Evolutionary conservation across 2,888 invertebrate genomes (phyloP).

Genomic region (Lasius platythorax): DNA sequence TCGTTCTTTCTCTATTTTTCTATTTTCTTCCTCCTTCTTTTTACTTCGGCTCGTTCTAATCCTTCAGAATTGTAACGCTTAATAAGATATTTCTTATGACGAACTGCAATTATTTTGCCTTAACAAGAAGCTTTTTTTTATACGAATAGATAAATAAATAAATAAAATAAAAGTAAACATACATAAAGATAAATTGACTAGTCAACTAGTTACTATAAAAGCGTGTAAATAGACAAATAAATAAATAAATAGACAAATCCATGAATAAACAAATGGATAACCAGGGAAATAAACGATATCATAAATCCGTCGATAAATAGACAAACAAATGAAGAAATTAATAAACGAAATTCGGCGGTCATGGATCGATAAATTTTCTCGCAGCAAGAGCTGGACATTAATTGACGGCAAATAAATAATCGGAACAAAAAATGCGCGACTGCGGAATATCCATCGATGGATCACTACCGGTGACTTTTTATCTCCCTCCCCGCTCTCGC

Average conservation of each 20-base stretch:
- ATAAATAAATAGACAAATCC: constrained; percentile 31
- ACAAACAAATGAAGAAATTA: constrained; percentile 32
- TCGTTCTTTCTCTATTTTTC: neutral
- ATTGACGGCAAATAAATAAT: constrained; percentile 54
- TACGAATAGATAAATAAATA: neutral
- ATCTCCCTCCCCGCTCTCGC: neutral
- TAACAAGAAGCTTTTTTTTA: neutral
- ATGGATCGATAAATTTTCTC: constrained; percentile 43
- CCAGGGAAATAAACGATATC: constrained; percentile 20
- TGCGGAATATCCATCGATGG: constrained; percentile 30
- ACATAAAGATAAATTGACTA: neutral
- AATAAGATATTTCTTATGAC: neutral
- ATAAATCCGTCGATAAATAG: constrained; percentile 39
- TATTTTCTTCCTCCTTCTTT: neutral
- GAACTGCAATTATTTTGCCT: neutral
- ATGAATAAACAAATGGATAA: constrained; percentile 36
- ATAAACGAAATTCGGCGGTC: constrained; percentile 21
- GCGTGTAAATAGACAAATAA: neutral
- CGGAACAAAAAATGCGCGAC: constrained; percentile 35
- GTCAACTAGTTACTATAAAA: neutral
- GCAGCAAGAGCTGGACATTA: constrained; percentile 18
- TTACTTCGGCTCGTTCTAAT: neutral
- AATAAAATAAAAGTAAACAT: neutral
- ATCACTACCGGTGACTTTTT: constrained; percentile 15
- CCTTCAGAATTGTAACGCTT: neutral